Evolutionary conservation across 2,888 invertebrate species (phyloP), one percentile per base, ranked within the genome.

Genomic region (Rhagophthalmus giganteus): DNA sequence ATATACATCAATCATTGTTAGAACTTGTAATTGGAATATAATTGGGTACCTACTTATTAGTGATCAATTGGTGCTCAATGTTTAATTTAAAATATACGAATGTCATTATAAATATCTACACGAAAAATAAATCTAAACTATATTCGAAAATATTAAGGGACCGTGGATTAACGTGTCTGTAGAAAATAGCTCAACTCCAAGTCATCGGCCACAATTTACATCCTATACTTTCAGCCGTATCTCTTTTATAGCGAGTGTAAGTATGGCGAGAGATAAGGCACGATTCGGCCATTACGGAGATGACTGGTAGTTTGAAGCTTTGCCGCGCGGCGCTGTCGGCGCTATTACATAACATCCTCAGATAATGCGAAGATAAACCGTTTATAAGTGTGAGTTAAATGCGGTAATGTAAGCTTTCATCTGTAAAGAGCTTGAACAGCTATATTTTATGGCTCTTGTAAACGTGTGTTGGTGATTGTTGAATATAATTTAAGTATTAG

Each of bases 261-360:
- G 64, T 60, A 61, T 63, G 60, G 61, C 49, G 44, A 49, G 61
- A 69, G 71, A 72, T 72, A 72, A 70, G 68, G 70, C 71, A 72
- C 71, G 71, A 67, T 67, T 61, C 61, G 58, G 57, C 70, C 67
- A 69, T 71, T 70, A 69, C 60, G 57, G 62, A 67, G 70, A 68
- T 68, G 66, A 68, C 65, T 67, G 61, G 67, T 64, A 62, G 66
- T 65, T 66, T 61, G 53, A 50, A 60, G 60, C 52, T 52, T 55
- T 52, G 57, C 64, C 62, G 59, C 58, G 41, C 46, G 54, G 57
- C 58, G 61, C 60, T 58, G 57, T 49, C 58, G 60, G 60, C 60
- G 57, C 59, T 59, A 59, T 65, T 64, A 61, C 61, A 58, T 59
- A 64, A 64, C 60, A 57, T 46, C 56, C 50, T 46, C 53, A 55